Evolutionary conservation across 2,797 vertebrate genomes (phyloP).

Genomic region (Knipowitschia caucasica): DNA sequence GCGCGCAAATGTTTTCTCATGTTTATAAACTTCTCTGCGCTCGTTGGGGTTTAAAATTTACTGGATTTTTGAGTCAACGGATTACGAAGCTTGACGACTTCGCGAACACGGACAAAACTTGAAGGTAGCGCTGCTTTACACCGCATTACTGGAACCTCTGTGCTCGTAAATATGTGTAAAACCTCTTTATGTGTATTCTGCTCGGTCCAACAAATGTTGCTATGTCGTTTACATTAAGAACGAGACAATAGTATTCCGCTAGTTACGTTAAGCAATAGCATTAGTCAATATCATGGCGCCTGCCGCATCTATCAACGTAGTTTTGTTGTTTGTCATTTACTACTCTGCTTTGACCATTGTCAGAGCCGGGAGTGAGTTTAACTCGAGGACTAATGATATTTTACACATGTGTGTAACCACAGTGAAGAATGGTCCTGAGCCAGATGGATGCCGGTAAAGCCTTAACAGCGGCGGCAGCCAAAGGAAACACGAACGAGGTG

Average conservation of each 20-base stretch:
- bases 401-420: constrained; percentile 7
- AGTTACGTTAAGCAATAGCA: constrained; percentile 5
- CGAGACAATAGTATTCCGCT: constrained; percentile 9
- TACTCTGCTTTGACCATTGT: background rate
- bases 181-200: background rate
- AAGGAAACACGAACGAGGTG: constrained; percentile 77
- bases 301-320: constrained; percentile 27
- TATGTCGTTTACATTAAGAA: background rate
- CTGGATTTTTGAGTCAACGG: constrained; percentile 17
- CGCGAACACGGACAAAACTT: constrained; percentile 30
- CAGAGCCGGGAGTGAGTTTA: background rate
- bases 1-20: constrained; percentile 76
- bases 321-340: background rate
- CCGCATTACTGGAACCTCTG: constrained; percentile 46
- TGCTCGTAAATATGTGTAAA: constrained; percentile 20
- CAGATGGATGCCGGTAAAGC: constrained; percentile 79
- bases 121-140: constrained; percentile 30
- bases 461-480: constrained; percentile 83
- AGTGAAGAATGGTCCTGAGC: constrained; percentile 79
- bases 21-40: constrained; percentile 48
- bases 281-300: constrained; percentile 43
- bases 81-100: constrained; percentile 27
- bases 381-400: background rate
- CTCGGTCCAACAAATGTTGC: background rate
- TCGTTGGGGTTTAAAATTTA: constrained; percentile 60